Percentiles rank a stretch among this genome's conserved stretches.
phyloP scores from a whole-genome alignment of 2,113 vertebrate genomes.

The Lagenorhynchus albirostris region DNA sequence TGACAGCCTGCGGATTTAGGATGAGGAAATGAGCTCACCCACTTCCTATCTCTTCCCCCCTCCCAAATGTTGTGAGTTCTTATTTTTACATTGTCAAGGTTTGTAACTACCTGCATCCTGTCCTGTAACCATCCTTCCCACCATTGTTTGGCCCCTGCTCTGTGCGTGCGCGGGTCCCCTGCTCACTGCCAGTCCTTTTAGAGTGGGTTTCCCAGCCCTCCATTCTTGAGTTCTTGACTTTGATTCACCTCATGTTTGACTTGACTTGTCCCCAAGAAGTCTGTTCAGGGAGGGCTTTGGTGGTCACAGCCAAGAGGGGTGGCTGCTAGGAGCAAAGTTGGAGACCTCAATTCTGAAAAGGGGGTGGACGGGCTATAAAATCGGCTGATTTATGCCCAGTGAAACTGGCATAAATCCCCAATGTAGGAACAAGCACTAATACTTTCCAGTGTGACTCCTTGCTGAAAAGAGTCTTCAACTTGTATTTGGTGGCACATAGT shows the following conservation, averaged over 20 bases:
- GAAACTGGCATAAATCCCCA: background rate
- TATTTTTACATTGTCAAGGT: constrained; percentile 27
- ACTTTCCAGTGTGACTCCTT: background rate
- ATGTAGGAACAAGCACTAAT: accelerated
- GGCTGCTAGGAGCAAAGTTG: background rate
- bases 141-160: constrained; percentile 21
- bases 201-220: background rate
- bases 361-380: background rate
- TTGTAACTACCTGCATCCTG: constrained; percentile 10
- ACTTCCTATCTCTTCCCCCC: constrained; percentile 31
- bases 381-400: background rate
- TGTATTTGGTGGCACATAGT: background rate
- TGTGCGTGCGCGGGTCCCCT: too few species aligned
- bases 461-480: background rate
- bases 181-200: background rate
- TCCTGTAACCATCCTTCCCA: constrained; percentile 7
- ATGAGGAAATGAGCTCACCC: constrained; percentile 55
- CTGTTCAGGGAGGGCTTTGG: background rate
- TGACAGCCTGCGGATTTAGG: background rate
- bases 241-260: background rate
- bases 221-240: background rate
- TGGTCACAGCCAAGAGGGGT: background rate
- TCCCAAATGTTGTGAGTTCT: background rate
- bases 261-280: background rate
- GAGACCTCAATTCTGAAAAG: background rate